Evolutionary conservation across 2,113 vertebrate species (phyloP).

Genomic region (Meriones unguiculatus): DNA sequence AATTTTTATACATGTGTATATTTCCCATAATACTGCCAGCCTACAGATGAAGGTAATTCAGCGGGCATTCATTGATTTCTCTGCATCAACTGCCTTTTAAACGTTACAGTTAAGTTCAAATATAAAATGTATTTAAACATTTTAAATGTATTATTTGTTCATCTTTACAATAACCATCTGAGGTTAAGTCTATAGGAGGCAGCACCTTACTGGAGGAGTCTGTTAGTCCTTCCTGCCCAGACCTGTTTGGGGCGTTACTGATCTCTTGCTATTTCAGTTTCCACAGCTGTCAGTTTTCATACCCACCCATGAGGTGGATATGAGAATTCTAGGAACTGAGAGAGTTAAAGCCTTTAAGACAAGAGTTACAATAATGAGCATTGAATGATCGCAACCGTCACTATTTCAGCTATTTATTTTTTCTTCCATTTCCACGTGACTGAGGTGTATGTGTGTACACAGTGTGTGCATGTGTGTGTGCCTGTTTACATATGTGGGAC

Average conservation of each 20-base stretch:
- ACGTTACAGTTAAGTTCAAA: slow-evolving; percentile 11
- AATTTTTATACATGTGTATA: neutral
- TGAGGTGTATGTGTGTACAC: neutral
- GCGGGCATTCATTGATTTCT: neutral
- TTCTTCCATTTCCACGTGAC: neutral
- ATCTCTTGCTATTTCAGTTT: neutral
- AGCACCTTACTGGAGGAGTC: neutral
- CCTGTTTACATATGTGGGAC: neutral
- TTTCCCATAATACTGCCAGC: neutral
- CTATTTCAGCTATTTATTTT: neutral
- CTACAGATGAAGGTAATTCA: neutral
- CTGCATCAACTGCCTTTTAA: neutral
- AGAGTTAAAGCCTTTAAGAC: neutral
- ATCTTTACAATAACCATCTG: neutral
- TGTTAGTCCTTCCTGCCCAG: neutral
- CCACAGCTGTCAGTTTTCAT: neutral
- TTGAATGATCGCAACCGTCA: neutral
- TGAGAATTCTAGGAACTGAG: neutral
- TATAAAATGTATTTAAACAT: neutral
- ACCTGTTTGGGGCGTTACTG: neutral
- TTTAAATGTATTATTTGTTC: neutral
- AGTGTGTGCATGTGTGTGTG: neutral
- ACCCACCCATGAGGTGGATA: neutral
- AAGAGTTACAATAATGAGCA: neutral
- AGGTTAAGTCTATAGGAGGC: neutral